Evolutionary conservation across 2,113 vertebrate genomes (phyloP), one percentile per base, ranked within the genome.

Genomic region (Cyprinodon variegatus): DNA sequence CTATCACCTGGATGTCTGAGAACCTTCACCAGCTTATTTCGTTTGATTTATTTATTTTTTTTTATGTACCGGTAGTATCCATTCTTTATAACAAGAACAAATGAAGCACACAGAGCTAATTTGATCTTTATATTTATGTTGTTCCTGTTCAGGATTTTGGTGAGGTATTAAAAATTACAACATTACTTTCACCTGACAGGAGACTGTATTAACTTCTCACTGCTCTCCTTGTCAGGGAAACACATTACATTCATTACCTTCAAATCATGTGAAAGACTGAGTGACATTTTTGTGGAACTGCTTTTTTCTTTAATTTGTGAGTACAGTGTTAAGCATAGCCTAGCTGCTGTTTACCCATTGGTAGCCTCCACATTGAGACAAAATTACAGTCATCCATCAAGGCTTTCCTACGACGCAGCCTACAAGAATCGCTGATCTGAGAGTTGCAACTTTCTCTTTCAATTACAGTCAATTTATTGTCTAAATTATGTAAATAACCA

Each of bases 401-500:
- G 50, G 46, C 66, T 68, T 68, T 68, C 66, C 50, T 14, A 68
- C 46, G 29, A 13, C 13, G 40, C 20, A 65, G 20, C 40, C 12
- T 45, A 45, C 48, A 17, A 50, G 66, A 68, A 37, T 38, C 50
- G 66, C 66, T 68, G 66, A 68, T 50, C 45, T 50, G 45, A 68
- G 66, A 68, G 46, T 36, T 38, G 36, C 29, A 50, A 22, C 41
- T 7, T 45, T 66, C 22, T 45, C 41, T 66, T 45, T 66, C 64
- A 66, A 66, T 66, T 43, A 66, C 64, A 14, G 36, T 66, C 64
- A 66, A 66, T 46, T 29, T 66, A n/a, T 45, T 8, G 29, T 46
- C 11, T 37, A 50, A 48, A 68, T 68, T 50, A 68, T 68, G 45
- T 68, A 50, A 68, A 68, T 68, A 67, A 48, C 64, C 40, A 12